Evolutionary conservation across 2,888 invertebrate species (phyloP).

Genomic region (Macrosiphum euphorbiae): DNA sequence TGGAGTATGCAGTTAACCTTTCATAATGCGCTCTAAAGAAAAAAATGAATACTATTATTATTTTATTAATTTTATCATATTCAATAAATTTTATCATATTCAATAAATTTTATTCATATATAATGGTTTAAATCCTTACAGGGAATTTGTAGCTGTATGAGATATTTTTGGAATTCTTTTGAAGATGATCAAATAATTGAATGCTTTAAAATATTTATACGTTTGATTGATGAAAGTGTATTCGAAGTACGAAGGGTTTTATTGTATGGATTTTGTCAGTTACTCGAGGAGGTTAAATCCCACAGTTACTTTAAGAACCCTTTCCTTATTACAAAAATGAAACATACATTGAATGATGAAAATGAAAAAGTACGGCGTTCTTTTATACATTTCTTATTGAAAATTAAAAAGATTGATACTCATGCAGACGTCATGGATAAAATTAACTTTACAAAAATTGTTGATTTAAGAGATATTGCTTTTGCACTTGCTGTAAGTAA

Average conservation of each 20-base stretch:
- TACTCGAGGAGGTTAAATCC: conserved; percentile 66
- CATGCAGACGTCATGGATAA: neutral
- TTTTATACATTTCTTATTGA: conserved; percentile 67
- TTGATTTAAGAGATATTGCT: conserved; percentile 67
- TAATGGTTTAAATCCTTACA: conserved; percentile 34
- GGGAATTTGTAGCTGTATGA: conserved; percentile 64
- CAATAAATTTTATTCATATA: neutral
- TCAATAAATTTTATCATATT: too few relatives aligned
- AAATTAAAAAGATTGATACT: conserved; percentile 66
- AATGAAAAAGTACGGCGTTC: conserved; percentile 68
- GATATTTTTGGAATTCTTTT: conserved; percentile 65
- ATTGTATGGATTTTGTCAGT: conserved; percentile 66
- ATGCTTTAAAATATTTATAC: conserved; percentile 20
- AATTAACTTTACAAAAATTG: conserved; percentile 67
- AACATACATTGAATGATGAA: conserved; percentile 66
- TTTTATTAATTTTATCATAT: too few relatives aligned
- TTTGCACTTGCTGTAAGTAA: conserved; percentile 67
- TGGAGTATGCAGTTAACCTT: too few relatives aligned
- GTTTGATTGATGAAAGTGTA: conserved; percentile 60
- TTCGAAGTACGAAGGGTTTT: conserved; percentile 67
- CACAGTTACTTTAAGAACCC: conserved; percentile 66
- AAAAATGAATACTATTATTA: too few relatives aligned
- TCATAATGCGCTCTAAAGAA: too few relatives aligned
- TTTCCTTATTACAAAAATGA: conserved; percentile 66
- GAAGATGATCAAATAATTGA: conserved; percentile 58